These are phyloP conservation scores for Metridium senile DNA, from an alignment of 92 coral and sea anemone genomes.

Conservation along the genomic window DNA sequence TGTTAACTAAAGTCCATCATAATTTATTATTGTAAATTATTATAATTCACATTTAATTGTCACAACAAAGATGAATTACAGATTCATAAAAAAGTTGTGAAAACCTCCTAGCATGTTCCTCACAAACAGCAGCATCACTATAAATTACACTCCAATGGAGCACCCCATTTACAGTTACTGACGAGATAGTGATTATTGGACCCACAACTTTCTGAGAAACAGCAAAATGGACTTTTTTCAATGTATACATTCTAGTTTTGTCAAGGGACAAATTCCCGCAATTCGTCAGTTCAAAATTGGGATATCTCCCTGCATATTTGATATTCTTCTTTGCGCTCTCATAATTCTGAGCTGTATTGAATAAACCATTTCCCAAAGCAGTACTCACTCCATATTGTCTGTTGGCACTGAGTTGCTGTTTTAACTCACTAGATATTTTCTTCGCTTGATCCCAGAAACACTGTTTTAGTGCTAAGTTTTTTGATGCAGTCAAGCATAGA, in stretches of 20 bases:
- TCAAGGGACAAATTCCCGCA: constrained; percentile 6
- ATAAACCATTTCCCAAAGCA: background rate
- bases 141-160: constrained; percentile 19
- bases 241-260: background rate
- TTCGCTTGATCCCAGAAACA: constrained; percentile 31
- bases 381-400: background rate
- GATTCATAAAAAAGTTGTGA: background rate
- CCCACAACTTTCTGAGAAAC: constrained; percentile 20
- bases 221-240: constrained; percentile 28
- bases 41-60: background rate
- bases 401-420: background rate
- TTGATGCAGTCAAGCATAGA: background rate
- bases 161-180: constrained; percentile 12
- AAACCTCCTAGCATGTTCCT: constrained; percentile 2
- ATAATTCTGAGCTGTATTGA: background rate
- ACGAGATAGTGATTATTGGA: constrained; percentile 9
- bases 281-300: constrained; percentile 31
- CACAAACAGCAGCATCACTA: constrained; percentile 4
- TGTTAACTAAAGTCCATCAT: too few relatives aligned
- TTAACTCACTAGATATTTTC: constrained; percentile 4
- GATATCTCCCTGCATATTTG: constrained; percentile 31
- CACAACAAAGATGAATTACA: background rate
- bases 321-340: background rate
- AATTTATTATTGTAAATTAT: too few relatives aligned
- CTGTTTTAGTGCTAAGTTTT: background rate